A percentile compares a stretch with the other conserved stretches of the same genome.
Conservation (phyloP, 2,888 invertebrate genomes). For the Xanthia togata region DNA sequence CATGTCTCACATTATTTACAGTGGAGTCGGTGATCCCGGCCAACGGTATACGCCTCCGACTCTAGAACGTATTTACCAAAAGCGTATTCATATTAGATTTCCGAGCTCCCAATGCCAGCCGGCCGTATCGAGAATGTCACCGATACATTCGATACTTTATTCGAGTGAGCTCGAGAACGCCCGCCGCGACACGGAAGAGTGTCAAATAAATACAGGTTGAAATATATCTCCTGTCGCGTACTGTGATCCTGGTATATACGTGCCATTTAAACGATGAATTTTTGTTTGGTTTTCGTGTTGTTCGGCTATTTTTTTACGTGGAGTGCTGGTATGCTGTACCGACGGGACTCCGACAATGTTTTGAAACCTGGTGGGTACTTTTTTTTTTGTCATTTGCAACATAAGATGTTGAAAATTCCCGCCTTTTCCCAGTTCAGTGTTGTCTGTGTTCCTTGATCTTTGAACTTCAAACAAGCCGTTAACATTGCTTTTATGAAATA, state of each 20-base stretch:
- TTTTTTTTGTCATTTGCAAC: slow-evolving; percentile 31
- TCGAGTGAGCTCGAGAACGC: slow-evolving; percentile 83
- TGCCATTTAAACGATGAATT: slow-evolving; percentile 87
- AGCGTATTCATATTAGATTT: slow-evolving; percentile 90
- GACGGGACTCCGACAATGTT: slow-evolving; percentile 85
- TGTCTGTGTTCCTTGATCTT: not conserved
- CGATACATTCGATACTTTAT: slow-evolving; percentile 88
- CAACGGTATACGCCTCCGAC: slow-evolving; percentile 79
- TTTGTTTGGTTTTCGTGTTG: slow-evolving; percentile 86
- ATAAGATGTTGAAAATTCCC: slow-evolving; percentile 16
- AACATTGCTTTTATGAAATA: not conserved
- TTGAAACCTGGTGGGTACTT: slow-evolving; percentile 84
- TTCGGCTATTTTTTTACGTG: slow-evolving; percentile 83
- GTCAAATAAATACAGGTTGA: slow-evolving; percentile 89
- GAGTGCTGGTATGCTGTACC: slow-evolving; percentile 85
- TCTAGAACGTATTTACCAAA: slow-evolving; percentile 84
- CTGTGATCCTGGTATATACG: slow-evolving; percentile 84
- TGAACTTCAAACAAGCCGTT: not conserved
- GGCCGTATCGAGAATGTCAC: slow-evolving; percentile 85
- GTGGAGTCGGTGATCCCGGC: slow-evolving; percentile 74
- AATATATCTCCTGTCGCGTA: slow-evolving; percentile 85
- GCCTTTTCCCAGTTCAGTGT: not conserved
- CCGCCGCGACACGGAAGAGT: slow-evolving; percentile 85
- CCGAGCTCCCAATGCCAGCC: slow-evolving; percentile 84
- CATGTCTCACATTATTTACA: slow-evolving; percentile 79